These are phyloP conservation scores for Bactericera cockerelli DNA, from an alignment of 1,140 invertebrate species.

Conservation along the genomic window DNA sequence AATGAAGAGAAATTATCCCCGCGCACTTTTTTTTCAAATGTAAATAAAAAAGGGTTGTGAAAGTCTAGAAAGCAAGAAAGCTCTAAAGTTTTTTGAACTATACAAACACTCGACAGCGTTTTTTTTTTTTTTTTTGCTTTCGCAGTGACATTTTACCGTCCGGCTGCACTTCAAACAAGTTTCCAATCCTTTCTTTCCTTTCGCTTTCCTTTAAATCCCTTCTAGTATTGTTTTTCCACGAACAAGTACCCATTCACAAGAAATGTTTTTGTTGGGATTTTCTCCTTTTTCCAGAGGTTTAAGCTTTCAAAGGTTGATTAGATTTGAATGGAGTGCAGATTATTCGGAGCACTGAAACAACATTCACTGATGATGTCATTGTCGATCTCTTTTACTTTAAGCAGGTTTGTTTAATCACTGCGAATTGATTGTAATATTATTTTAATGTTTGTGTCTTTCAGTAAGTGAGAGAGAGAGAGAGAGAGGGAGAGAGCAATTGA, in stretches of 20 bases:
- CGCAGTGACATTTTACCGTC: background rate
- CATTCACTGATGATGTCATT: no score
- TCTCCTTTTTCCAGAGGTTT: no score
- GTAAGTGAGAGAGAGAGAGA: no score
- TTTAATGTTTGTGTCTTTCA: no score
- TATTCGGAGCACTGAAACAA: no score
- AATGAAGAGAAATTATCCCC: constrained; percentile 3
- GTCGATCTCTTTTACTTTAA: no score
- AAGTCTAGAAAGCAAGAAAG: constrained; percentile 6
- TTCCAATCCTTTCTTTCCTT: background rate
- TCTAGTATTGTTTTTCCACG: background rate
- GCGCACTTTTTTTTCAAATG: constrained; percentile 2
- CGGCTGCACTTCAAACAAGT: constrained; percentile 1
- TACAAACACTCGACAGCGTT: background rate
- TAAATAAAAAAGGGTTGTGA: constrained; percentile 9
- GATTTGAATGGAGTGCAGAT: no score
- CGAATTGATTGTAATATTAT: no score
- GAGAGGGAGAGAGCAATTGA: no score
- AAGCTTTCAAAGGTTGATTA: no score
- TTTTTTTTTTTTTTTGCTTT: background rate
- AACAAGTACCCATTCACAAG: background rate
- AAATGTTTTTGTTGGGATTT: no score
- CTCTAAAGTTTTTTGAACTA: constrained; percentile 7
- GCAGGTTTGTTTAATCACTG: no score
- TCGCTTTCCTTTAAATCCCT: background rate